These are phyloP conservation scores for Myotis lucifugus DNA, from an alignment of 2,113 vertebrate genomes.

Conservation along the genomic window DNA sequence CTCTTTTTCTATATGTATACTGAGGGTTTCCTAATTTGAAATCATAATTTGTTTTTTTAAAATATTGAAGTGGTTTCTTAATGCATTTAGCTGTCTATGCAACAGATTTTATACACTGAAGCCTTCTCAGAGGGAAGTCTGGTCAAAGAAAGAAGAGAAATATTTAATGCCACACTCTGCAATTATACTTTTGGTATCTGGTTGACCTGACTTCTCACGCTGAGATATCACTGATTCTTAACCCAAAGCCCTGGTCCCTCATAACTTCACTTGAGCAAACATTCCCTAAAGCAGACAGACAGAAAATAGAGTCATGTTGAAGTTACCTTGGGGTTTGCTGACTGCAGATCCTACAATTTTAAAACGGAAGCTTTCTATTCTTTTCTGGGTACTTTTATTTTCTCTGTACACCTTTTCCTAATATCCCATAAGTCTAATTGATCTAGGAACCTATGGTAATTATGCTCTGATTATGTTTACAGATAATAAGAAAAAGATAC, in stretches of 20 bases:
- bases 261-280: neutral
- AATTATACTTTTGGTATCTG: neutral
- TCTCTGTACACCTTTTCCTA: neutral
- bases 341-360: neutral
- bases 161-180: neutral
- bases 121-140: neutral
- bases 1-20: neutral
- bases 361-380: neutral
- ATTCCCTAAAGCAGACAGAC: neutral
- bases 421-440: neutral
- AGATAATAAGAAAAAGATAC: neutral
- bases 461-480: neutral
- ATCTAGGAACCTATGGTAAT: neutral
- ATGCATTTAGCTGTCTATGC: neutral
- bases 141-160: neutral
- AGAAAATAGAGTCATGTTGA: neutral
- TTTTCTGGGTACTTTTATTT: neutral
- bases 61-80: neutral
- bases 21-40: slow-evolving; percentile 3
- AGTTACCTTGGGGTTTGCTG: neutral
- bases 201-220: neutral
- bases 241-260: neutral
- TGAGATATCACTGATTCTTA: neutral
- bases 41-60: neutral
- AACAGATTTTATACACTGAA: neutral